Percentiles rank a stretch among this genome's conserved stretches.
These are phyloP conservation scores for Falco novaeseelandiae DNA, from an alignment of 2,797 vertebrate species.

Conservation along the genomic window DNA sequence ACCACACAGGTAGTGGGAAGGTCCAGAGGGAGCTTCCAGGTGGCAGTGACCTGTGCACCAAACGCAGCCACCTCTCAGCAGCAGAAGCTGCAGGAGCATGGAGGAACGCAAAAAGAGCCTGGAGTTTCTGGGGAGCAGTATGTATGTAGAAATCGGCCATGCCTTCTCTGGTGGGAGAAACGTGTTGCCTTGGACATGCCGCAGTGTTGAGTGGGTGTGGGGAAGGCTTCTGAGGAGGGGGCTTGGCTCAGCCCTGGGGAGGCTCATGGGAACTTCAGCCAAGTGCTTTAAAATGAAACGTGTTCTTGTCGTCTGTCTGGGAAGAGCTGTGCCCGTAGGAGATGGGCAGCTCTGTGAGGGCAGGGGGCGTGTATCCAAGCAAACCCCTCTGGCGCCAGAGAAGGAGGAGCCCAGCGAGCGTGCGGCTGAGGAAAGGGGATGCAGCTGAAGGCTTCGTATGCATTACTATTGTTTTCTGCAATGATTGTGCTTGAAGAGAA, in stretches of 20 bases:
- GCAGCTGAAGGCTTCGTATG: neutral
- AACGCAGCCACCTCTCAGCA: neutral
- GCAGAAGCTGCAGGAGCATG: neutral
- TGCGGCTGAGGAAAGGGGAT: neutral
- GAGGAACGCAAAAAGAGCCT: slow-evolving; percentile 43
- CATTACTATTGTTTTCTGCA: neutral
- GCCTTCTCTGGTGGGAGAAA: neutral
- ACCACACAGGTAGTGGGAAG: neutral
- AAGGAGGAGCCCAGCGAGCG: neutral
- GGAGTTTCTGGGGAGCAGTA: neutral
- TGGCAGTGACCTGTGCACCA: neutral
- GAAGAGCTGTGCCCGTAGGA: neutral
- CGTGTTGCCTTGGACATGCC: neutral
- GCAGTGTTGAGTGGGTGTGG: accelerated
- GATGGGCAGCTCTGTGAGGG: neutral
- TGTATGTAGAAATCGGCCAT: neutral
- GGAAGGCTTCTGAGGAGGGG: neutral
- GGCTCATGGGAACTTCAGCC: neutral
- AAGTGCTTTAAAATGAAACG: neutral
- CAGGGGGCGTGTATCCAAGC: neutral
- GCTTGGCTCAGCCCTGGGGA: neutral
- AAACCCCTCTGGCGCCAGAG: neutral
- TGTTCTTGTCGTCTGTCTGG: neutral
- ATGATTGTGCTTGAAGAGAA: neutral
- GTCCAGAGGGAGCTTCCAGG: neutral